Conservation (phyloP, 2,113 vertebrate species). For the Leiothrix lutea region DNA sequence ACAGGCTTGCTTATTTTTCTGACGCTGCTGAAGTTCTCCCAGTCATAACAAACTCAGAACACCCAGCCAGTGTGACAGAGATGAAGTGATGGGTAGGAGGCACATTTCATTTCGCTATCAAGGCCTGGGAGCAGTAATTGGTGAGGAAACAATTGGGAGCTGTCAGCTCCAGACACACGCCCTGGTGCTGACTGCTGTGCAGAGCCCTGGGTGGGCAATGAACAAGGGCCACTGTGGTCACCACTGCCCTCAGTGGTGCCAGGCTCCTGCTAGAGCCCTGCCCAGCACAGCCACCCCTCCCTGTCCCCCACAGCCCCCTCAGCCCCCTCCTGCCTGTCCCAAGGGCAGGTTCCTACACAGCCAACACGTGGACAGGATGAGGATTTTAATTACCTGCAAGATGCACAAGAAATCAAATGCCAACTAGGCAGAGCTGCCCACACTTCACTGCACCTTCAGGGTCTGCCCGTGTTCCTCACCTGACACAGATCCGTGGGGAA, state of each 20-base stretch:
- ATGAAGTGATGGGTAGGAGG: slow-evolving; percentile 59
- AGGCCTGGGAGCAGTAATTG: slow-evolving; percentile 47
- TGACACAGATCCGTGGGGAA: rapidly evolving
- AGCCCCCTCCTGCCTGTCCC: neutral
- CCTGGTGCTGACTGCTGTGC: slow-evolving; percentile 38
- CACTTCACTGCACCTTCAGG: rapidly evolving
- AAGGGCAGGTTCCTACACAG: neutral
- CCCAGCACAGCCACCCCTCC: rapidly evolving
- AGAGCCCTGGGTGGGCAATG: neutral
- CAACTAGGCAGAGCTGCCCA: neutral
- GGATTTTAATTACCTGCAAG: neutral
- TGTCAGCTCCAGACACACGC: slow-evolving; percentile 35
- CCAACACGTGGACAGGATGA: rapidly evolving
- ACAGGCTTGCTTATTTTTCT: slow-evolving; percentile 19
- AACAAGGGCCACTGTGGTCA: neutral
- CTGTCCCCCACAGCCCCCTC: rapidly evolving
- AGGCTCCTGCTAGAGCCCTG: neutral
- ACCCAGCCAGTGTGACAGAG: slow-evolving; percentile 49
- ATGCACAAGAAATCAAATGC: neutral
- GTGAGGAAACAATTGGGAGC: slow-evolving; percentile 62
- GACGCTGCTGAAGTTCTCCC: neutral
- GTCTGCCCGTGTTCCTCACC: rapidly evolving
- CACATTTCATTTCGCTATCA: slow-evolving; percentile 59
- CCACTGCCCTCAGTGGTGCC: neutral
- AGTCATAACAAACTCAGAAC: slow-evolving; percentile 3